phyloP scores from a whole-genome alignment of 1,140 invertebrate genomes.

The Drosophila novamexicana region DNA sequence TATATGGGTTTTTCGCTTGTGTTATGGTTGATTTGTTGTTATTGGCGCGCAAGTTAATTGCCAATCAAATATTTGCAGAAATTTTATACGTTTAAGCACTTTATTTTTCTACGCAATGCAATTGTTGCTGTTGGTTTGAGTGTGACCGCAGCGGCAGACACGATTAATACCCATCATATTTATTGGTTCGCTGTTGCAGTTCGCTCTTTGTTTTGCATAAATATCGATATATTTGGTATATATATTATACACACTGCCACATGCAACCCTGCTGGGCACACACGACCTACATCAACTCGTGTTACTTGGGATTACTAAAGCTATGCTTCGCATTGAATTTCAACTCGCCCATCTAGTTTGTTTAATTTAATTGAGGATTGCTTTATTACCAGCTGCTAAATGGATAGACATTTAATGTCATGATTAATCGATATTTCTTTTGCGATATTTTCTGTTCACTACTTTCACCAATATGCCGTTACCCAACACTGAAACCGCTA shows the following conservation, averaged over 20 bases:
- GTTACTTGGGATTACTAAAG: no score
- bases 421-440: neutral
- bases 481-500: conserved; percentile 16
- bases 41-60: conserved; percentile 18
- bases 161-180: neutral
- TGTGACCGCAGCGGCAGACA: conserved; percentile 23
- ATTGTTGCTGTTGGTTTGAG: conserved; percentile 38
- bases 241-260: no score
- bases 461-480: neutral
- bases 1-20: conserved; percentile 4
- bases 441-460: neutral
- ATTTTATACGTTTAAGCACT: conserved; percentile 26
- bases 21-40: conserved; percentile 5
- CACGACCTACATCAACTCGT: no score
- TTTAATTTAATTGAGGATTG: no score
- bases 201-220: no score
- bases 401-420: no score
- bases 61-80: conserved; percentile 13
- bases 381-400: no score
- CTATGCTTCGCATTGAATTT: no score
- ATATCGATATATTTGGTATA: neutral
- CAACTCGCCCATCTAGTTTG: no score
- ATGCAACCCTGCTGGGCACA: no score
- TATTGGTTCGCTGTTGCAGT: neutral
- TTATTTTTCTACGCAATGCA: conserved; percentile 57